These are phyloP conservation scores for Chouioia cunea DNA, from an alignment of 2,888 invertebrate genomes.

Conservation along the genomic window DNA sequence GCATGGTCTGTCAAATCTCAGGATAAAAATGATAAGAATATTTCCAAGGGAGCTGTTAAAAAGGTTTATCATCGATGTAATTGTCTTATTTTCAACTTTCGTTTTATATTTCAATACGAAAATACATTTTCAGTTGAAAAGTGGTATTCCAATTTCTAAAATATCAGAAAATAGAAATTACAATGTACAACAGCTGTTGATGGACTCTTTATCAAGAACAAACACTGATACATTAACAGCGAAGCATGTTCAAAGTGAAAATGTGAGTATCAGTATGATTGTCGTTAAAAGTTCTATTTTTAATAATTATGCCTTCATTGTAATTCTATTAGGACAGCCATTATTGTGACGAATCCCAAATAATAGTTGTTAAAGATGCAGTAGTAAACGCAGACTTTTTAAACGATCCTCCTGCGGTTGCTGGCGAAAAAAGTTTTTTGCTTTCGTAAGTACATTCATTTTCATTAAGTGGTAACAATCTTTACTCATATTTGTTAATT, in stretches of 20 bases:
- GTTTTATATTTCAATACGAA: background rate
- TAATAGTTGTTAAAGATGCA: constrained; percentile 2
- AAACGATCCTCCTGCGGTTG: constrained; percentile 24
- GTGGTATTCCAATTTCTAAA: background rate
- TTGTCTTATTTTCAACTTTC: background rate
- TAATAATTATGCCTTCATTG: too few relatives aligned
- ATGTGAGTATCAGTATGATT: too few relatives aligned
- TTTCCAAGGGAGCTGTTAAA: constrained; percentile 53
- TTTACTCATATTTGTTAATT: constrained; percentile 1
- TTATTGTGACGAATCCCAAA: constrained; percentile 12
- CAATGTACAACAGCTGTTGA: background rate
- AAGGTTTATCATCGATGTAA: constrained; percentile 48
- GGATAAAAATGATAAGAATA: background rate
- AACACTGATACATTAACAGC: too few relatives aligned
- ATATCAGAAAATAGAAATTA: background rate
- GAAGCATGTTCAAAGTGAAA: too few relatives aligned
- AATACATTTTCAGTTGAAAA: too few relatives aligned
- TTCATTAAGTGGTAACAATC: constrained; percentile 6
- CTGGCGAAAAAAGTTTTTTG: constrained; percentile 46
- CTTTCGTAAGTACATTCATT: constrained; percentile 49
- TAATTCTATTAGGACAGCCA: too few relatives aligned
- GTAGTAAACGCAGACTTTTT: constrained; percentile 2
- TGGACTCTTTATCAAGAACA: constrained; percentile 12
- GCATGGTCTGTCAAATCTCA: constrained; percentile 11
- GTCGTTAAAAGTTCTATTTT: too few relatives aligned